Conservation (phyloP, 2,888 invertebrate species). For the Meganola albula region DNA sequence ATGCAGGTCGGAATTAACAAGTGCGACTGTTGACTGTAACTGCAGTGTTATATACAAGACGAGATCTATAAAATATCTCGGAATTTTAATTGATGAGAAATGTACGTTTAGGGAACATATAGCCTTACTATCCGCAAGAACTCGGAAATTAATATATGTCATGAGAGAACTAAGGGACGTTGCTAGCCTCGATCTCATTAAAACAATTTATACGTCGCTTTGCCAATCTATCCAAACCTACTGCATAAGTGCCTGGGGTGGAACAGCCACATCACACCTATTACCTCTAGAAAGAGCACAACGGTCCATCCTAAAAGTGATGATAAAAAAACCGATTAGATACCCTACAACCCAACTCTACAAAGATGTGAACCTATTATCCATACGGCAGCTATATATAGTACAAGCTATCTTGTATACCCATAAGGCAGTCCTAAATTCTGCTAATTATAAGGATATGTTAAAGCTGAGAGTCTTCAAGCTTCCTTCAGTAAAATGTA, state of each 20-base stretch:
- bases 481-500: too few species aligned
- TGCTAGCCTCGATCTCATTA: background rate
- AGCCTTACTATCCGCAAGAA: background rate
- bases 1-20: background rate
- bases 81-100: background rate
- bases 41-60: background rate
- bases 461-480: too few species aligned
- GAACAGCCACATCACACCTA: background rate
- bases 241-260: background rate
- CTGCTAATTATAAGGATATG: too few species aligned
- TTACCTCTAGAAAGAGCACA: too few species aligned
- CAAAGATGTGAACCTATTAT: background rate
- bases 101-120: background rate
- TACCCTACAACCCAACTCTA: background rate
- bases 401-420: too few species aligned
- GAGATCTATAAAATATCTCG: background rate
- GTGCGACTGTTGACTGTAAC: too few species aligned
- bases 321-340: background rate
- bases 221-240: constrained; percentile 1
- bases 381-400: background rate
- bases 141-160: background rate
- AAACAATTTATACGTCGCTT: constrained; percentile 1
- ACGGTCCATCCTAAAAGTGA: background rate
- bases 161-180: background rate
- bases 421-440: too few species aligned